These are phyloP conservation scores for Rhabdophis nuchalis DNA, from an alignment of 2,797 vertebrate species.

Conservation along the genomic window DNA sequence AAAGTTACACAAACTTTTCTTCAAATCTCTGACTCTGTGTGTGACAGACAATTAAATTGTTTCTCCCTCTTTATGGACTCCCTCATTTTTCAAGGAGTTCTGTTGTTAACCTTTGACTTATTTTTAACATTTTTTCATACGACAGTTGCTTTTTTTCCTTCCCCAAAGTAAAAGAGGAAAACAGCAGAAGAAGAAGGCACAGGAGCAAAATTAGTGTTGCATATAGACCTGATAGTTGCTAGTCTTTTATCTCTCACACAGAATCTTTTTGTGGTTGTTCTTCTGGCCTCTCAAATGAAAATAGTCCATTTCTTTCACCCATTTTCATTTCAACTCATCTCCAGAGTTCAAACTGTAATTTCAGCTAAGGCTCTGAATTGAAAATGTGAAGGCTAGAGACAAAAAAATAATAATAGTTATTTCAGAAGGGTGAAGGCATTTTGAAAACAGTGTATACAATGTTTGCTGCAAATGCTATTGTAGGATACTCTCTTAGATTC, in stretches of 20 bases:
- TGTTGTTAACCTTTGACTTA: neutral
- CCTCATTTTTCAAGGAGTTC: constrained; percentile 9
- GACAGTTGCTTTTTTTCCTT: neutral
- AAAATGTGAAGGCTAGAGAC: neutral
- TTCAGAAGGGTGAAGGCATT: neutral
- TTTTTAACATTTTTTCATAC: constrained; percentile 2
- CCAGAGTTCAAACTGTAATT: neutral
- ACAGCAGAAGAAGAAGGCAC: neutral
- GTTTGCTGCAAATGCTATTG: neutral
- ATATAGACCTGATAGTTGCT: neutral
- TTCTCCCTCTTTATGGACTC: neutral
- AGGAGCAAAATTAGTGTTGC: neutral
- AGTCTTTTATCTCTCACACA: neutral
- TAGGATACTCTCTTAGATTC: neutral
- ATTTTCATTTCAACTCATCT: neutral
- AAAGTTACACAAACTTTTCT: constrained; percentile 31
- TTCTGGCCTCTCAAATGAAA: neutral
- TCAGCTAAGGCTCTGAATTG: neutral
- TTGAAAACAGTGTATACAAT: neutral
- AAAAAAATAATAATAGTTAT: neutral
- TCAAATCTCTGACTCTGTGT: constrained; percentile 7
- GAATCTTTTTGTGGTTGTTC: neutral
- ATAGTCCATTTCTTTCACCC: neutral
- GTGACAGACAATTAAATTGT: constrained; percentile 1
- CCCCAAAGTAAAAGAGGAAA: neutral